Evolutionary conservation across 2,797 vertebrate genomes (phyloP).

Genomic region (Okamejei kenojei): DNA sequence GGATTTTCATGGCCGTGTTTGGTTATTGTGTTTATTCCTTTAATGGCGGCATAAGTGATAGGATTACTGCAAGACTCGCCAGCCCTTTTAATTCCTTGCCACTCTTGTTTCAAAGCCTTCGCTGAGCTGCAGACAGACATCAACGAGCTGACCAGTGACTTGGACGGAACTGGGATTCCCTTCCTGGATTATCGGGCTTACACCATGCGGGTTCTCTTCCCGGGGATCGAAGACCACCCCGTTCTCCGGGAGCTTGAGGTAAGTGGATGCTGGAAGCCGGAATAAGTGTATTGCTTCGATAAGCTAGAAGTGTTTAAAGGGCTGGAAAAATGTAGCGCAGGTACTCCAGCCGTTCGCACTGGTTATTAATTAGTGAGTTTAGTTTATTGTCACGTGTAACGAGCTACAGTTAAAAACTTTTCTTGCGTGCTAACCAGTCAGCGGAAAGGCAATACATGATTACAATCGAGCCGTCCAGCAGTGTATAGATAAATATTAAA

Average conservation of each 20-base stretch:
- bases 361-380: too few relatives aligned
- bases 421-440: too few relatives aligned
- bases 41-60: background rate
- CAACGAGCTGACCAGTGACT: slow-evolving; percentile 92
- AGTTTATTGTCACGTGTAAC: too few relatives aligned
- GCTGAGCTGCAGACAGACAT: slow-evolving; percentile 97
- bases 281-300: background rate
- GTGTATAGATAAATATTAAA: too few relatives aligned
- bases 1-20: background rate
- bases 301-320: background rate
- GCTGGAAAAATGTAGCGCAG: background rate
- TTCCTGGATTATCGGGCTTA: slow-evolving; percentile 95
- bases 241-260: slow-evolving; percentile 96
- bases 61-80: background rate
- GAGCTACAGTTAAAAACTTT: too few relatives aligned
- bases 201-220: slow-evolving; percentile 95
- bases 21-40: background rate
- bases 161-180: slow-evolving; percentile 91
- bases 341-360: too few relatives aligned
- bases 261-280: background rate
- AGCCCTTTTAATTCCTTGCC: background rate
- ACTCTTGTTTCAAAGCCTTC: slow-evolving; percentile 67
- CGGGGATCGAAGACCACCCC: slow-evolving; percentile 96
- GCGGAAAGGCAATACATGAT: too few relatives aligned
- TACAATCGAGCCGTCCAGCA: too few relatives aligned